Evolutionary conservation across 2,888 invertebrate species (phyloP).

Genomic region (Harmothoe impar): DNA sequence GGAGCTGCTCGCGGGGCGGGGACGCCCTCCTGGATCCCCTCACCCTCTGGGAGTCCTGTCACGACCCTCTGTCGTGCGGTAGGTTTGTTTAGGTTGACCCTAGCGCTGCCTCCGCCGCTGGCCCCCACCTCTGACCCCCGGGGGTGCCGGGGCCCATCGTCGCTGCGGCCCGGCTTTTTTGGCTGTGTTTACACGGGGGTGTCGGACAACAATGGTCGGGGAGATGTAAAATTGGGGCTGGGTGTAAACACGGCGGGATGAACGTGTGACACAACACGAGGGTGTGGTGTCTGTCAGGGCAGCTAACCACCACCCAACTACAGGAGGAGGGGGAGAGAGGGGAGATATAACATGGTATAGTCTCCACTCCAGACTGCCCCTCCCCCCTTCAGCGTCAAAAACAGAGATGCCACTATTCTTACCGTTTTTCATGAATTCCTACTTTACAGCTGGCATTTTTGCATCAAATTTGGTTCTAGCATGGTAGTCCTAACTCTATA

Average conservation of each 20-base stretch:
- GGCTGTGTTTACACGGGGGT: constrained; percentile 29
- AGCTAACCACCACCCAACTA: background rate
- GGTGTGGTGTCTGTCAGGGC: background rate
- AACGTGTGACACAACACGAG: background rate
- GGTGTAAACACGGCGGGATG: background rate
- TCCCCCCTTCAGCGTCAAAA: no score
- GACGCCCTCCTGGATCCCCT: background rate
- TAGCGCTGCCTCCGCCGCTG: background rate
- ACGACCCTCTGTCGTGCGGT: constrained; percentile 28
- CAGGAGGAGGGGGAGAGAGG: no score
- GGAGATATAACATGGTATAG: no score
- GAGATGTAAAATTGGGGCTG: constrained; percentile 27
- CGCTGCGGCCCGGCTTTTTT: background rate
- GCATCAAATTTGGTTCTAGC: no score
- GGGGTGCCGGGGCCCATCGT: background rate
- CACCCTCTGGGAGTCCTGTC: background rate
- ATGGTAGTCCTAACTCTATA: no score
- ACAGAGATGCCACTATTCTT: no score
- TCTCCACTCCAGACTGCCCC: no score
- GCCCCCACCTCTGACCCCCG: background rate
- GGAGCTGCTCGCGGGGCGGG: background rate
- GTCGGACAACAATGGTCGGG: constrained; percentile 23
- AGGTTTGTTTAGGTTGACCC: constrained; percentile 57
- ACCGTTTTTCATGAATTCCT: no score
- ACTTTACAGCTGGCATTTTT: no score